phyloP scores from a whole-genome alignment of 2,113 vertebrate species.

The Scalopus aquaticus region DNA sequence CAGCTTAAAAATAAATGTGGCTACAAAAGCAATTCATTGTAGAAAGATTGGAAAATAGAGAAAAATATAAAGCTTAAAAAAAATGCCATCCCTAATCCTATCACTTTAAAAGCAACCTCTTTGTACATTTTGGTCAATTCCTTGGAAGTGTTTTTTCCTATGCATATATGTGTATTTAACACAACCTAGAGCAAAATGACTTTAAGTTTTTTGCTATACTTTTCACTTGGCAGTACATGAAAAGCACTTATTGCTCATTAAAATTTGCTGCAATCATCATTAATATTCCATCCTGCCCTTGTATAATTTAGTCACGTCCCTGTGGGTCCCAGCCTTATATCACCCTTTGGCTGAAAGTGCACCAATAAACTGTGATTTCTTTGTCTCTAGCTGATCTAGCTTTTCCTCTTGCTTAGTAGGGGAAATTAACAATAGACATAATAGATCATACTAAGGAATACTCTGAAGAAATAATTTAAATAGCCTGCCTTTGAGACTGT shows the following conservation, averaged over 20 bases:
- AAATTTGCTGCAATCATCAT: neutral
- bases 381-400: neutral
- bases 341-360: neutral
- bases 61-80: neutral
- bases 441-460: neutral
- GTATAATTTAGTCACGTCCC: neutral
- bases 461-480: neutral
- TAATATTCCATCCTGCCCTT: neutral
- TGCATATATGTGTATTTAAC: neutral
- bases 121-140: conserved; percentile 6
- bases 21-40: neutral
- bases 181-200: neutral
- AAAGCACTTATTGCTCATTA: neutral
- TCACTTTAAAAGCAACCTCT: neutral
- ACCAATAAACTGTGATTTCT: neutral
- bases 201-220: neutral
- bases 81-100: neutral
- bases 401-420: neutral
- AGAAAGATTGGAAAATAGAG: neutral
- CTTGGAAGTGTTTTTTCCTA: neutral
- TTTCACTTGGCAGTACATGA: neutral
- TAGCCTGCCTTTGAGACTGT: neutral
- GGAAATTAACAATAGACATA: neutral
- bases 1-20: neutral
- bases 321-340: neutral